Conservation (phyloP, 2,797 vertebrate species). For the Tamandua tetradactyla region DNA sequence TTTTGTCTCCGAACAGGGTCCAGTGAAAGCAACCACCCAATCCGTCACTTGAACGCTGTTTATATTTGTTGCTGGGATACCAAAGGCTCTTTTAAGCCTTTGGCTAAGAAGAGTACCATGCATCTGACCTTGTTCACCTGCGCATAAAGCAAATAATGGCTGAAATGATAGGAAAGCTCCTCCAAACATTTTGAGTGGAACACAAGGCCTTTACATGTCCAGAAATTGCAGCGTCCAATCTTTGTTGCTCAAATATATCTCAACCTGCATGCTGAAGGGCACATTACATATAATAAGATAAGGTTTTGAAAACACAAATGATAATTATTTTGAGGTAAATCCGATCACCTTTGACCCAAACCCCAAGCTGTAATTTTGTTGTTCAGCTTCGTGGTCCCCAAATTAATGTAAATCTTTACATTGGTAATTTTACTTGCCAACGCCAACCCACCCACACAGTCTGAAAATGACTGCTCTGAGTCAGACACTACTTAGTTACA, state of each 20-base stretch:
- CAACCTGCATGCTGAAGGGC: constrained; percentile 56
- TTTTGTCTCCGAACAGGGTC: constrained; percentile 60
- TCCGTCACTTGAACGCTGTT: constrained; percentile 71
- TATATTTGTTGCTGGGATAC: constrained; percentile 76
- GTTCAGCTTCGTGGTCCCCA: constrained; percentile 58
- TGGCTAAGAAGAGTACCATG: constrained; percentile 65
- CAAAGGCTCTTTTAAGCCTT: constrained; percentile 72
- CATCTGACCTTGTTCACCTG: constrained; percentile 73
- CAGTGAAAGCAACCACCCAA: constrained; percentile 61
- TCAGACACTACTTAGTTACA: constrained; percentile 59
- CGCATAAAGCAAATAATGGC: constrained; percentile 67
- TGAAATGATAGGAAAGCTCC: constrained; percentile 57
- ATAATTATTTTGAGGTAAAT: constrained; percentile 74
- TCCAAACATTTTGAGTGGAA: constrained; percentile 69
- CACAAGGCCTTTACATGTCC: constrained; percentile 52
- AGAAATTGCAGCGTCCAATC: constrained; percentile 55
- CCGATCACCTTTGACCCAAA: constrained; percentile 63
- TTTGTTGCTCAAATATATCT: constrained; percentile 70
- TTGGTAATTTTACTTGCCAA: constrained; percentile 67
- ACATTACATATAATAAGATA: constrained; percentile 63
- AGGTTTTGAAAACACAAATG: constrained; percentile 61
- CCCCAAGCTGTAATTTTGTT: constrained; percentile 64
- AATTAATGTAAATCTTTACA: constrained; percentile 78
- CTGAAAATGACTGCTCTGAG: constrained; percentile 65
- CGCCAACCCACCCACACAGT: constrained; percentile 58